phyloP scores from a whole-genome alignment of 1,140 invertebrate genomes.

The Mesaphorura yosii region DNA sequence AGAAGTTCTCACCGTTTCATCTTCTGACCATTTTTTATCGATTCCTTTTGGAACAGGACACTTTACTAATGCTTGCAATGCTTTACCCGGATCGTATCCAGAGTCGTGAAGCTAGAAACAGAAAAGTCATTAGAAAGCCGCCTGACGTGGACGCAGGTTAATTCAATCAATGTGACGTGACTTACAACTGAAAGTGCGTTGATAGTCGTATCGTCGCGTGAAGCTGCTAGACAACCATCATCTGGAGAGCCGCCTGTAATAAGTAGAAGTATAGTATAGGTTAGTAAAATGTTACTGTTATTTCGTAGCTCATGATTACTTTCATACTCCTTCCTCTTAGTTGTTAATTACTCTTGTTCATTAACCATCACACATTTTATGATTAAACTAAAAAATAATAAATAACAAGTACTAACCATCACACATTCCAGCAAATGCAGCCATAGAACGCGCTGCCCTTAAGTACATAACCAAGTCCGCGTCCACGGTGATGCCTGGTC shows the following conservation, averaged over 20 bases:
- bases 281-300: too few relatives aligned
- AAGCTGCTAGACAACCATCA: constrained; percentile 90
- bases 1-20: constrained; percentile 72
- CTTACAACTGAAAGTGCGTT: constrained; percentile 85
- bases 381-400: constrained; percentile 10
- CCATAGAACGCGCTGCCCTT: constrained; percentile 86
- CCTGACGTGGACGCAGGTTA: too few relatives aligned
- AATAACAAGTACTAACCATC: constrained; percentile 10
- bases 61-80: constrained; percentile 89
- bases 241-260: constrained; percentile 94
- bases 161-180: too few relatives aligned
- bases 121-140: constrained; percentile 9
- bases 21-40: constrained; percentile 95
- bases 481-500: constrained; percentile 74
- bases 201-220: constrained; percentile 92
- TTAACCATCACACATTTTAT: too few relatives aligned
- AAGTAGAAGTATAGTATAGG: too few relatives aligned
- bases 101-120: constrained; percentile 68
- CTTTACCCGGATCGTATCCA: constrained; percentile 88
- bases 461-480: constrained; percentile 94
- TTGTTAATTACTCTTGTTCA: constrained; percentile 83
- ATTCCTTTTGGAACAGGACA: constrained; percentile 92
- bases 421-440: constrained; percentile 34
- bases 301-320: too few relatives aligned
- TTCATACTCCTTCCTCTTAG: too few relatives aligned